phyloP scores from a whole-genome alignment of 1,140 invertebrate species.

The Cotesia vestalis region DNA sequence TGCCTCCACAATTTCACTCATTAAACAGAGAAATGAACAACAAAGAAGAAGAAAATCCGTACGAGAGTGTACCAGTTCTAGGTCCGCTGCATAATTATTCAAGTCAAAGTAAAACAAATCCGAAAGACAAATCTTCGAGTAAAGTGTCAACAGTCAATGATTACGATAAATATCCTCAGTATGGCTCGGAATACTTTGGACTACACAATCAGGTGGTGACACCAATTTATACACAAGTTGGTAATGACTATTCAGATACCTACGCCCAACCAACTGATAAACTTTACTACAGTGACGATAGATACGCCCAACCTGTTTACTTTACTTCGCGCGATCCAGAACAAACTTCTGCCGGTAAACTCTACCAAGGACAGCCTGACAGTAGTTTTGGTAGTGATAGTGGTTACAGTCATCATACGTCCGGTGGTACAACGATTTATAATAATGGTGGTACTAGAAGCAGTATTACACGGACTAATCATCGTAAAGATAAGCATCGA shows the following conservation, averaged over 20 bases:
- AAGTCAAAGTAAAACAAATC: slow-evolving; percentile 48
- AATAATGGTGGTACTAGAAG: slow-evolving; percentile 56
- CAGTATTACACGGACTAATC: slow-evolving; percentile 51
- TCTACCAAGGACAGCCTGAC: slow-evolving; percentile 63
- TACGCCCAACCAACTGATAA: slow-evolving; percentile 54
- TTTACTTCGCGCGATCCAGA: slow-evolving; percentile 49
- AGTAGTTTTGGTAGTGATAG: slow-evolving; percentile 75
- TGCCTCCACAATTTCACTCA: slow-evolving; percentile 44
- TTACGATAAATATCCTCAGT: slow-evolving; percentile 48
- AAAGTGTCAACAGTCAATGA: slow-evolving; percentile 31
- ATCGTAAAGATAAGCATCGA: slow-evolving; percentile 57
- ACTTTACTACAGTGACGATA: slow-evolving; percentile 52
- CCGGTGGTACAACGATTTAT: slow-evolving; percentile 55
- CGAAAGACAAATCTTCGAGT: slow-evolving; percentile 44
- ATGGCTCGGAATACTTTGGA: slow-evolving; percentile 52
- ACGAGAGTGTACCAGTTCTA: slow-evolving; percentile 70
- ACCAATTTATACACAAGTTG: slow-evolving; percentile 50
- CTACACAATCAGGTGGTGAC: slow-evolving; percentile 46
- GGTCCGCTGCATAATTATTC: slow-evolving; percentile 61
- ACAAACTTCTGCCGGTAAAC: slow-evolving; percentile 46
- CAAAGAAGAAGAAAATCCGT: slow-evolving; percentile 60
- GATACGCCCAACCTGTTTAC: slow-evolving; percentile 53
- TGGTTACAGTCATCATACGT: slow-evolving; percentile 76
- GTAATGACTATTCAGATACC: slow-evolving; percentile 48
- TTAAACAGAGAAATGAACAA: slow-evolving; percentile 48